Base-by-base conservation (phyloP, 2,888 invertebrate species). In the Smittia sp. region DNA sequence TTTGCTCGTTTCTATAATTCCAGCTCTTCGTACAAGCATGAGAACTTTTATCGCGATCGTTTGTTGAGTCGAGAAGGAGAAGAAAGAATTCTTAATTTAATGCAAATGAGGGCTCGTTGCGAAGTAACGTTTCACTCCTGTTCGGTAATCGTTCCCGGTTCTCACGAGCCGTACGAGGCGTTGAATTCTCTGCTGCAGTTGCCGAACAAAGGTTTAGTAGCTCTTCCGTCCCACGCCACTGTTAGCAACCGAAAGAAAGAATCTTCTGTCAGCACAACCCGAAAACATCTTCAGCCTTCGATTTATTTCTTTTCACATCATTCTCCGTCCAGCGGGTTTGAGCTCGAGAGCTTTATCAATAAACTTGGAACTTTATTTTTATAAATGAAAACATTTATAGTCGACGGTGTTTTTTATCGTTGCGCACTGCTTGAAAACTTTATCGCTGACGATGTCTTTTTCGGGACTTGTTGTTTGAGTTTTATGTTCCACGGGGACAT, bases 321-420 rank as follows among this genome's bases (percentile, higher is more conserved):
- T 46, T 46, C 46, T 11, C 46, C 46, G n/a, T 6, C 15, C 11
- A 2, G 6, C 15, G 13, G n/a, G 46, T 46, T 11, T 46, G 46
- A 32, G 18, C 52, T 46, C 52, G 52, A 63, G 15, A 63, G n/a
- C 4, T 27, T 63, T n/a, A 27, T 63, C 63, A 63, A 63, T 63
- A 63, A 63, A 63, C 63, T 63, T 63, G 3, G 11, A 27, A 24
- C 11, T 25, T 63, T 63, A 27, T 27, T 63, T 25, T 63, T 25
- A 24, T 25, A 27, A 63, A 63, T 27, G 25, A 63, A 63, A 63
- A 63, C 63, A 63, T 63, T 63, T 63, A 63, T 27, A 63, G 63
- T 63, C 63, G 27, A 63, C 58, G 58, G 58, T 58, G 58, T 58
- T 63, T 63, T 46, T 63, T 63, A 24, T 63, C 27, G 58, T 6